A percentile compares a stretch with the other conserved stretches of the same genome.
phyloP scores from a whole-genome alignment of 2,888 invertebrate genomes.

The Drosophila incognita region DNA sequence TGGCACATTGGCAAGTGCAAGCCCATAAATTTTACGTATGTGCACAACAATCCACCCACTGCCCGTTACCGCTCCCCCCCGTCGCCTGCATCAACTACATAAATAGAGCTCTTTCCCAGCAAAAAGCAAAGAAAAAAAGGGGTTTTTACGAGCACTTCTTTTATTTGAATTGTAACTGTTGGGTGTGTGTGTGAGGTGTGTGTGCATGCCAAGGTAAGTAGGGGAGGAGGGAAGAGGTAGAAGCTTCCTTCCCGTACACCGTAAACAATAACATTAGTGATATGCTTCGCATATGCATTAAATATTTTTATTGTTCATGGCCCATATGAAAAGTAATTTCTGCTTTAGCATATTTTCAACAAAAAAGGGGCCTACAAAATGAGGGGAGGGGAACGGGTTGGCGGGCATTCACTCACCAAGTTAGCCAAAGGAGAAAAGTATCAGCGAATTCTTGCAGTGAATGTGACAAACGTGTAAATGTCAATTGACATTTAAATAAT shows the following conservation, averaged over 20 bases:
- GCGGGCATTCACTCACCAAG: not conserved
- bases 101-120: slow-evolving; percentile 15
- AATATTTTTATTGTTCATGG: slow-evolving; percentile 75
- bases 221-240: not conserved
- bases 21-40: slow-evolving; percentile 67
- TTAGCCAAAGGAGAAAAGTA: not conserved
- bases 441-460: slow-evolving; percentile 7
- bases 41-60: not conserved
- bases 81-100: not conserved
- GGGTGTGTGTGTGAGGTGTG: not conserved
- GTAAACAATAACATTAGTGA: slow-evolving; percentile 61
- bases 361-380: slow-evolving; percentile 3
- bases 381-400: not conserved
- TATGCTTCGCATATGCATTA: slow-evolving; percentile 65
- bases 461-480: not conserved
- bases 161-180: slow-evolving; percentile 28
- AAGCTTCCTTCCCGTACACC: not conserved
- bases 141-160: slow-evolving; percentile 45
- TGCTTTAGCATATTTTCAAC: slow-evolving; percentile 34
- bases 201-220: not conserved
- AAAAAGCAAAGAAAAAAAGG: slow-evolving; percentile 12
- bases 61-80: not conserved
- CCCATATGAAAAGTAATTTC: slow-evolving; percentile 31
- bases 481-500: slow-evolving; percentile 7
- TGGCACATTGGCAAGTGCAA: slow-evolving; percentile 46